phyloP scores from a whole-genome alignment of 2,113 vertebrate species.

The human region GRCh38 chr19:30665501-30666000 shows the following conservation, averaged over 20 bases:
- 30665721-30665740: conserved; percentile 60
- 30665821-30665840: no score
- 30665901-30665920: no score
- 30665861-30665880: not conserved
- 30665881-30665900: not conserved
- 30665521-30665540: not conserved
- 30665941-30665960: no score
- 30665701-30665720: not conserved
- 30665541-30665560: fast-evolving
- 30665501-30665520: fast-evolving
- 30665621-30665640: not conserved
- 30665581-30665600: not conserved
- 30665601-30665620: conserved; percentile 35
- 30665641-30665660: not conserved
- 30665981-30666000: no score
- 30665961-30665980: no score
- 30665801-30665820: not conserved
- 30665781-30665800: fast-evolving
- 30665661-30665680: not conserved
- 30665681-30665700: conserved; percentile 66
- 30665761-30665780: fast-evolving
- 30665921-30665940: no score
- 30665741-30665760: conserved; percentile 18
- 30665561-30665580: not conserved
- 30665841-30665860: not conserved